A percentile compares a stretch with the other conserved stretches of the same genome.
Evolutionary conservation across 1,140 invertebrate species (phyloP).

Genomic region (Sesamia nonagrioides): DNA sequence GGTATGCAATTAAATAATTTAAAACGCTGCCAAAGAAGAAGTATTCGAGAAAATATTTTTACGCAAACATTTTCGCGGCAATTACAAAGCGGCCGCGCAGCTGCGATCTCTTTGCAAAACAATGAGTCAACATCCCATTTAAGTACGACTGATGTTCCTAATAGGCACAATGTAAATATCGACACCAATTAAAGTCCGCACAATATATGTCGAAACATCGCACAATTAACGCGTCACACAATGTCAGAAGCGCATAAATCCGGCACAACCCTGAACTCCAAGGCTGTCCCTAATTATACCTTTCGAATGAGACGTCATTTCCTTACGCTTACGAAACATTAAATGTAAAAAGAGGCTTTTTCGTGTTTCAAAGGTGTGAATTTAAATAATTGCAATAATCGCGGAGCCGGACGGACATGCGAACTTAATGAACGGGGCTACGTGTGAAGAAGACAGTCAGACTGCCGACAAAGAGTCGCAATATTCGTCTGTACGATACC

Average conservation of each 20-base stretch:
- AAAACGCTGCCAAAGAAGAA: slow-evolving; percentile 14
- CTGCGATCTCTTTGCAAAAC: slow-evolving; percentile 42
- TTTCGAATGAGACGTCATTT: slow-evolving; percentile 87
- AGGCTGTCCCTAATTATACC: slow-evolving; percentile 86
- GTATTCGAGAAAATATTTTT: slow-evolving; percentile 29
- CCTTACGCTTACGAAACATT: slow-evolving; percentile 84
- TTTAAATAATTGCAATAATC: slow-evolving; percentile 88
- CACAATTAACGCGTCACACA: slow-evolving; percentile 78
- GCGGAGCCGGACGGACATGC: slow-evolving; percentile 78
- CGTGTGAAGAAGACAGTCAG: slow-evolving; percentile 73
- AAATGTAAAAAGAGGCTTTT: slow-evolving; percentile 83
- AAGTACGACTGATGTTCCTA: slow-evolving; percentile 31
- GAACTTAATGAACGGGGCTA: slow-evolving; percentile 80
- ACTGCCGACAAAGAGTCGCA: slow-evolving; percentile 53
- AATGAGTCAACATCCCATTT: slow-evolving; percentile 47
- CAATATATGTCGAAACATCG: slow-evolving; percentile 75
- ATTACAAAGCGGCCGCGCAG: slow-evolving; percentile 40
- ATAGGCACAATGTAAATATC: slow-evolving; percentile 61
- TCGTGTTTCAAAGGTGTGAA: slow-evolving; percentile 85
- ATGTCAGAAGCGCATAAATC: slow-evolving; percentile 76
- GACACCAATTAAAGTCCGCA: slow-evolving; percentile 59
- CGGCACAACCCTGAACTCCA: slow-evolving; percentile 74
- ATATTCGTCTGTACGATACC: slow-evolving; percentile 38
- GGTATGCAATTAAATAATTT: slow-evolving; percentile 7
- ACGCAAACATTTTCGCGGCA: slow-evolving; percentile 11